Percentiles rank a stretch among this genome's conserved stretches.
These are phyloP conservation scores for Andrena bicolor DNA, from an alignment of 2,888 invertebrate genomes.

Conservation along the genomic window DNA sequence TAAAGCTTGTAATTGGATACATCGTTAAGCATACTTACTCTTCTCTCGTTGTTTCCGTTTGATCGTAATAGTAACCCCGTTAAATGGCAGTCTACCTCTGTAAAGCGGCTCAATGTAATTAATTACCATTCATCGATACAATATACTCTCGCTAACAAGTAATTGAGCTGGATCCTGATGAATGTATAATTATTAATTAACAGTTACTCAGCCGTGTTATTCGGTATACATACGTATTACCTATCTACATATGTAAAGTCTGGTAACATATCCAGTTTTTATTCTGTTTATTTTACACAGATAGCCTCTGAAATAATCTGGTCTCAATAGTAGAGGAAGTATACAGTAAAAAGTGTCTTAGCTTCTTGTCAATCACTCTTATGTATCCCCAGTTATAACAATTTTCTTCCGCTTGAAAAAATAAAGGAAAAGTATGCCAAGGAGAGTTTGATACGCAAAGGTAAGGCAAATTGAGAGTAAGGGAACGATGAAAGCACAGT, in stretches of 20 bases:
- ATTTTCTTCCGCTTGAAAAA: neutral
- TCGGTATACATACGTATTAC: no score
- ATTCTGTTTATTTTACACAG: no score
- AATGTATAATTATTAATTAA: neutral
- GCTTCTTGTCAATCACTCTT: neutral
- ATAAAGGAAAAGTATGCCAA: neutral
- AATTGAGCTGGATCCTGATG: neutral
- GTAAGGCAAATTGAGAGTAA: conserved; percentile 14
- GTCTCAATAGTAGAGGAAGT: neutral
- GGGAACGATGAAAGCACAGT: neutral
- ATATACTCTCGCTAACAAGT: neutral
- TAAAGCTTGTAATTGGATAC: conserved; percentile 5
- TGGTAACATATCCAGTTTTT: no score
- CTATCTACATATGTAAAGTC: no score
- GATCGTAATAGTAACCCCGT: neutral
- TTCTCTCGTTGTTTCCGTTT: neutral
- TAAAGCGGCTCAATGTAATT: neutral
- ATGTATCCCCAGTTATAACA: neutral
- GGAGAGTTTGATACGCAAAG: neutral
- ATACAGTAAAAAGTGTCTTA: neutral
- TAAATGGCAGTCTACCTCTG: neutral
- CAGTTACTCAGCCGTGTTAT: no score
- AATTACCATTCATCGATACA: neutral
- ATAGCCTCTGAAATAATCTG: no score
- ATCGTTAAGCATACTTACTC: neutral